These are phyloP conservation scores for Herminia tarsipennalis DNA, from an alignment of 2,888 invertebrate genomes.

Conservation along the genomic window DNA sequence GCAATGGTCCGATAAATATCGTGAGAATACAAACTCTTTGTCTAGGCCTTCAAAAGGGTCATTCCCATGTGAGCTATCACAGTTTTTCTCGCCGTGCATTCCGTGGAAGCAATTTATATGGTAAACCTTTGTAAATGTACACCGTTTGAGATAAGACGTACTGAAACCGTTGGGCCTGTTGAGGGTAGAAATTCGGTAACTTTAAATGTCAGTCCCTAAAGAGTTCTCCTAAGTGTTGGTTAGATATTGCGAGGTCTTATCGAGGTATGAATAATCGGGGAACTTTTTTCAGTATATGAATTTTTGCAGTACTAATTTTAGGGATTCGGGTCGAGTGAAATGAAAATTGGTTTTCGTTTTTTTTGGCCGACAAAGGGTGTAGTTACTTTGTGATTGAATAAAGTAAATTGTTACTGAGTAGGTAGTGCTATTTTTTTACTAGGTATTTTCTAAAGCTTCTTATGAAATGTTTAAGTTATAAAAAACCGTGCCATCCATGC, in stretches of 20 bases:
- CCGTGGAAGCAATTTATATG: slow-evolving; percentile 71
- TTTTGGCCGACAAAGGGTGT: too few relatives aligned
- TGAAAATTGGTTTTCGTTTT: neutral
- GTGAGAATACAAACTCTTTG: slow-evolving; percentile 28
- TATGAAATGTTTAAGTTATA: too few relatives aligned
- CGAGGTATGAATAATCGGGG: slow-evolving; percentile 34
- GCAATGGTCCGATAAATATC: slow-evolving; percentile 41
- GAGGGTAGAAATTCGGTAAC: slow-evolving; percentile 39
- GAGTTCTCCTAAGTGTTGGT: slow-evolving; percentile 21
- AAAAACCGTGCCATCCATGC: too few relatives aligned
- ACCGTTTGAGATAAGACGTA: slow-evolving; percentile 56
- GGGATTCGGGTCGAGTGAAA: neutral
- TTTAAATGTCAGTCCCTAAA: slow-evolving; percentile 41
- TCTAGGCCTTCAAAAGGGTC: slow-evolving; percentile 46
- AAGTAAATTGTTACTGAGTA: too few relatives aligned
- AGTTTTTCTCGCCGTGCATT: slow-evolving; percentile 62
- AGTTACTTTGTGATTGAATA: too few relatives aligned
- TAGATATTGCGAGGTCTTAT: slow-evolving; percentile 38
- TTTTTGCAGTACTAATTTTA: slow-evolving; percentile 7
- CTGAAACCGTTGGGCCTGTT: slow-evolving; percentile 35
- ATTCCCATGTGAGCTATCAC: slow-evolving; percentile 65
- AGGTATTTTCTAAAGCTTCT: too few relatives aligned
- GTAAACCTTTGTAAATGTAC: slow-evolving; percentile 67
- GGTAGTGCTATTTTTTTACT: too few relatives aligned
- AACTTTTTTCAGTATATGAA: slow-evolving; percentile 21